Percentiles rank a stretch among this genome's conserved stretches.
Conservation (phyloP, 1,140 invertebrate species). For the Drosophila serrata region DNA sequence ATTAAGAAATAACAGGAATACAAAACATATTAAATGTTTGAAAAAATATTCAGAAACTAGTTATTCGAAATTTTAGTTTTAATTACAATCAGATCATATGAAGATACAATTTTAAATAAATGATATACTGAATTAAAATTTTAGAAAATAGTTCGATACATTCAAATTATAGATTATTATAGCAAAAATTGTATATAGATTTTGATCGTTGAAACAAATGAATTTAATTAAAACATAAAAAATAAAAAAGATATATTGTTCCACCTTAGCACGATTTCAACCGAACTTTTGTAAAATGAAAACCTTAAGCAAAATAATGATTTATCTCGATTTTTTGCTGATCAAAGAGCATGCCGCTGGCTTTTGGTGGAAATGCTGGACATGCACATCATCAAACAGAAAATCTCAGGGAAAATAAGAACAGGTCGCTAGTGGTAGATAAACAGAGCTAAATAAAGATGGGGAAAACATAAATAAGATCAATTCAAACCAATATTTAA, state of each 20-base stretch:
- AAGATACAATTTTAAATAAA: no score
- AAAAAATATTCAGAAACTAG: background rate
- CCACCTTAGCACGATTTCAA: constrained; percentile 7
- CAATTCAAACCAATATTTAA: constrained; percentile 77
- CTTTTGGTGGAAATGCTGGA: constrained; percentile 35
- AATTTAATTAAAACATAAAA: background rate
- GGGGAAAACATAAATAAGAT: constrained; percentile 41
- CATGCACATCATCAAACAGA: constrained; percentile 44
- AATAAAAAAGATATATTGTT: background rate
- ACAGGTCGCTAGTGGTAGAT: constrained; percentile 21
- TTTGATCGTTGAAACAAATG: background rate
- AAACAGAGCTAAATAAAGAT: constrained; percentile 34
- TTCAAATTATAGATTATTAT: no score
- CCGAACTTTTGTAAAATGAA: constrained; percentile 10
- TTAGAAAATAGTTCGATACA: no score
- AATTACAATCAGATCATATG: no score
- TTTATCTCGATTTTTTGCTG: constrained; percentile 2
- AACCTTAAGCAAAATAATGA: constrained; percentile 9
- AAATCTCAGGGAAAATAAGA: constrained; percentile 41
- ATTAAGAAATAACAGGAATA: background rate
- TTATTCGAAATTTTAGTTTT: background rate
- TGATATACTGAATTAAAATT: no score
- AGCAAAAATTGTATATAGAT: no score
- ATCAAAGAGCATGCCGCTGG: constrained; percentile 47
- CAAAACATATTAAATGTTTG: background rate